Evolutionary conservation across 2,113 vertebrate genomes (phyloP), one percentile per base, ranked within the genome.

Genomic region (Neolamprologus fasciatus): DNA sequence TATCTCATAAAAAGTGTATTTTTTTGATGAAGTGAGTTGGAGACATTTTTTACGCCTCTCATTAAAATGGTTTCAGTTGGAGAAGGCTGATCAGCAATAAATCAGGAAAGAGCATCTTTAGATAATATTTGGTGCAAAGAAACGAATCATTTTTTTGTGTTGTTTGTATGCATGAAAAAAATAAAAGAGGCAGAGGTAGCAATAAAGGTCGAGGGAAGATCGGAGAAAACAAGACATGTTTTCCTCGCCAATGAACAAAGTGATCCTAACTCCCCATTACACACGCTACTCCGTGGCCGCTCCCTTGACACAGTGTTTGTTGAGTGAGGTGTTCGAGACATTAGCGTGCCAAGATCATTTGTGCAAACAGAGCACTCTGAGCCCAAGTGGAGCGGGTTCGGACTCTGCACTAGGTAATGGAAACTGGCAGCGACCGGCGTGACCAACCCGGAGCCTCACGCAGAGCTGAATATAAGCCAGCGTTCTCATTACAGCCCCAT

Each of bases 331-430:
- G 81, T 93, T 71, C 66, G 81, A 54, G 88, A 87, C 89, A 53
- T 89, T 82, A 84, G 81, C 8, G 79, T 82, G 88, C 92, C 92
- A 91, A 85, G 86, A 90, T 83, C 84, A 57, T 89, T 92, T 85
- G 87, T 89, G 89, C 82, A 76, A 89, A 89, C 90, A 81, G 87
- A 89, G 73, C 84, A 26, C 80, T 88, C 54, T 16, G 9, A 82
- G 80, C 81, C 85, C 89, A 40, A 91, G 86, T 63, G 85, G 86
- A 91, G 88, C 10, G 3, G 54, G 88, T 87, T 85, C 12, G 55
- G 89, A 89, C 89, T 91, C 76, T 37, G 87, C 76, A 83, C 26
- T 84, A 51, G 81, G 91, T 93, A 92, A 94, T 95, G 94, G 92
- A 94, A 95, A 91, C 90, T 93, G 94, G 94, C 94, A 91, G 87